Conservation (phyloP, 2,113 vertebrate genomes). For the Mastomys coucha region DNA sequence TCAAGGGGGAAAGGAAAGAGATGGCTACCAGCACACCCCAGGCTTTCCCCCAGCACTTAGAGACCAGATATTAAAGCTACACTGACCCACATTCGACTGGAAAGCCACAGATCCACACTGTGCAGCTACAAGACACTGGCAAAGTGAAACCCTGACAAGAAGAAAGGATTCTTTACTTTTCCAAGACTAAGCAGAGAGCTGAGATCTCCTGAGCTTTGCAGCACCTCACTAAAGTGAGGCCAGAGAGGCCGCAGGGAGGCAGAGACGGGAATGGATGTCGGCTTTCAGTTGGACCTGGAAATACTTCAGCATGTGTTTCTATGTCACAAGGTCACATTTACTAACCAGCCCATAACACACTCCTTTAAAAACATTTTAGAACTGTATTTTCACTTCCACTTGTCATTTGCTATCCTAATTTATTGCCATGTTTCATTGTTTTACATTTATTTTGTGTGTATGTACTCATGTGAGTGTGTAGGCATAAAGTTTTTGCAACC, state of each 20-base stretch:
- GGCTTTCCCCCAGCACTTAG: background rate
- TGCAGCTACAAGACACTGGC: background rate
- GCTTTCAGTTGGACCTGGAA: background rate
- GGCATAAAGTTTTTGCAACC: too few species aligned
- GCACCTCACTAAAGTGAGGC: background rate
- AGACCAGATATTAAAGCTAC: background rate
- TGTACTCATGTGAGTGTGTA: background rate
- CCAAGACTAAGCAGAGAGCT: background rate
- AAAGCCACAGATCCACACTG: background rate
- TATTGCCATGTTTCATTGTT: background rate
- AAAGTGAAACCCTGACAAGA: background rate
- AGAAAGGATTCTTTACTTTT: background rate
- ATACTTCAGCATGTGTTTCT: conserved; percentile 5
- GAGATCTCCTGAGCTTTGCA: background rate
- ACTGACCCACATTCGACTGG: background rate
- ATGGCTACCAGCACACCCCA: background rate
- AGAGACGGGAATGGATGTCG: background rate
- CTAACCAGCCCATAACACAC: background rate
- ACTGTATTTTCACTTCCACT: background rate
- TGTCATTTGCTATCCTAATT: background rate
- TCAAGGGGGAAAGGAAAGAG: background rate
- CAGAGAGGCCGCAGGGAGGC: background rate
- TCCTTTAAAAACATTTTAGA: background rate
- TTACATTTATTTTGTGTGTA: background rate
- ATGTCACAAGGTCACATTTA: conserved; percentile 13